Percentiles rank a stretch among this genome's conserved stretches.
Evolutionary conservation across 1,140 invertebrate species (phyloP).

Genomic region (Potamilus streckersoni): DNA sequence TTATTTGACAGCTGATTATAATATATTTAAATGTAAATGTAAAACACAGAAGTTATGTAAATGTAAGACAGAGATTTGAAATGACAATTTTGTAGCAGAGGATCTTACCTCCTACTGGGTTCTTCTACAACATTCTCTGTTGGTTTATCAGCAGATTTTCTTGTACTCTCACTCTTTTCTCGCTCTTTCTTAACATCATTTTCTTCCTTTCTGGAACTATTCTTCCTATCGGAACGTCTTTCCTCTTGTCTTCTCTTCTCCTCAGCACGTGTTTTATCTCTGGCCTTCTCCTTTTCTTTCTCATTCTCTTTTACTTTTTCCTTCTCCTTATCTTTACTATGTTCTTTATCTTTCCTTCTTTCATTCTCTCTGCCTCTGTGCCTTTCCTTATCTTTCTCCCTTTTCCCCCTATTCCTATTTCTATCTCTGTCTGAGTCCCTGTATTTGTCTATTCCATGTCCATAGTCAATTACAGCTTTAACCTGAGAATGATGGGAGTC

Average conservation of each 20-base stretch:
- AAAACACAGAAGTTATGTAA: conserved; percentile 2
- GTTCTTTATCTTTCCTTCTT: conserved; percentile 57
- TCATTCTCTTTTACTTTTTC: conserved; percentile 9
- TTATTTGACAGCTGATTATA: not conserved
- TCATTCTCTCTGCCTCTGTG: conserved; percentile 39
- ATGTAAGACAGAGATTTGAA: not conserved
- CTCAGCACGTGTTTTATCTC: conserved; percentile 12
- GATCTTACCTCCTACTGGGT: not conserved
- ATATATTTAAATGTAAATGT: not conserved
- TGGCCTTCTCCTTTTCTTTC: conserved; percentile 20
- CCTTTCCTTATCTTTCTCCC: conserved; percentile 27
- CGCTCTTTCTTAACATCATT: conserved; percentile 37
- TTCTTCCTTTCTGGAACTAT: conserved; percentile 26
- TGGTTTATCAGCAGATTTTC: not conserved
- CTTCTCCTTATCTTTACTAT: conserved; percentile 60
- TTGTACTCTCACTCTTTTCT: conserved; percentile 33
- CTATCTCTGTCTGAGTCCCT: conserved; percentile 6
- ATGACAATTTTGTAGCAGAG: not conserved
- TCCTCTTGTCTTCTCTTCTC: conserved; percentile 22
- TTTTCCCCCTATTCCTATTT: conserved; percentile 31
- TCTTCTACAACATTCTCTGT: not conserved
- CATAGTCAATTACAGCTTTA: not conserved
- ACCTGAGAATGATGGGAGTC: not conserved
- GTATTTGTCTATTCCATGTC: too few relatives aligned
- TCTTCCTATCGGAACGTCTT: conserved; percentile 15